Evolutionary conservation across 1,140 invertebrate genomes (phyloP), one percentile per base, ranked within the genome.

Genomic region (Ephestia elutella): DNA sequence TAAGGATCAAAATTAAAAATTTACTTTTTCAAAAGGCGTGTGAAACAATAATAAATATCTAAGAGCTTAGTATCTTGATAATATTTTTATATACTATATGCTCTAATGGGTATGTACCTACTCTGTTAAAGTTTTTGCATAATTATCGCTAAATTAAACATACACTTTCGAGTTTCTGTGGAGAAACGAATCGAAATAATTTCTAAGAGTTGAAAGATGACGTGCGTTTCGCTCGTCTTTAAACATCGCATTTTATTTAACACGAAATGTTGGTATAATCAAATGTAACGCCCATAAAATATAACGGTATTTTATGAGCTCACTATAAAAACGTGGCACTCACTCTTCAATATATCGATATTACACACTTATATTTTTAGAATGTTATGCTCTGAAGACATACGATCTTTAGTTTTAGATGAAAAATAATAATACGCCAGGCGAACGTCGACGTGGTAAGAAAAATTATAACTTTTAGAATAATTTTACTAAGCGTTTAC

Each of bases 211-310:
- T 19, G 56, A 63, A 15, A 44, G 1, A 44, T 1, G 2, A 44
- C 7, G n/a, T 2, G 7, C 38, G 10, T 44, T 17, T n/a, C 38
- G 0, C 15, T 15, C 38, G 5, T 15, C 38, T 44, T 38, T 10
- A 44, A 44, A 44, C 38, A 44, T 44, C 38, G 10, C 13, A 15
- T 44, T 44, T 44, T 44, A 44, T 44, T 44, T 15, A 44, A 59
- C 68, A 66, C 55, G 60, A 62, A 67, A 71, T 21, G 35, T 58
- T 32, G 64, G 68, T 74, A 32, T 32, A 71, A 70, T 59, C 54
- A 62, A 60, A 66, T 76, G 59, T 58, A 54, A 63, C 67, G 54
- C 62, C 50, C 68, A 77, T 81, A 77, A 77, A 78, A 74, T 68
- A 59, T 78, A 74, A 80, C 64, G 78, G 38, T 44, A 44, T 44